A percentile compares a stretch with the other conserved stretches of the same genome.
These are phyloP conservation scores for Caenorhabditis wallacei DNA, from an alignment of 2,888 invertebrate species.

Conservation along the genomic window DNA sequence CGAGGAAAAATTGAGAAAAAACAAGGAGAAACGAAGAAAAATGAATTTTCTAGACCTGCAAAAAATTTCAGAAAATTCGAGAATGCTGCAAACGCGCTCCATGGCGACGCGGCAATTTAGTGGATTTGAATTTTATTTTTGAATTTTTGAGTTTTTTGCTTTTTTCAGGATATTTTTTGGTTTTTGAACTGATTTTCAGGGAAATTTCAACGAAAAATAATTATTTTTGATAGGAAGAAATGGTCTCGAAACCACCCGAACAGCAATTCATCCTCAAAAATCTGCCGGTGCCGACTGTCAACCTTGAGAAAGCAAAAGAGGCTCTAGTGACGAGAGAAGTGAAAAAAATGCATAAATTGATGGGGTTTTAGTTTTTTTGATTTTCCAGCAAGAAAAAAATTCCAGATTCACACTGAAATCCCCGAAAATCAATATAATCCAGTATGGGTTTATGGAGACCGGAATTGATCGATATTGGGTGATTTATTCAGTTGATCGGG, in stretches of 20 bases:
- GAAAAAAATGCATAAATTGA: too few relatives aligned
- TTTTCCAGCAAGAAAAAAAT: too few relatives aligned
- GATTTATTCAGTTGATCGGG: not conserved
- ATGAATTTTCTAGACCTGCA: not conserved
- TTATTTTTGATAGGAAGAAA: too few relatives aligned
- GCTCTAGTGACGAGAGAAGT: too few relatives aligned
- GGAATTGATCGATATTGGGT: not conserved
- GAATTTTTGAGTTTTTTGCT: not conserved
- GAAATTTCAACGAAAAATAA: not conserved
- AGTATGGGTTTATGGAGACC: not conserved
- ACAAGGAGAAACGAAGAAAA: not conserved
- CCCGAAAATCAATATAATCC: not conserved
- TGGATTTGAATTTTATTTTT: not conserved
- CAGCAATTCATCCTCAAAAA: too few relatives aligned
- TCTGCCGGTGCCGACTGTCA: too few relatives aligned
- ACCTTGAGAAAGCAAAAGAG: too few relatives aligned
- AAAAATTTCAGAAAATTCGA: constrained; percentile 14
- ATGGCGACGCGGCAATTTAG: not conserved
- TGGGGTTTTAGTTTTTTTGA: too few relatives aligned
- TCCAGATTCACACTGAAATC: too few relatives aligned
- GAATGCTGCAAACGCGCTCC: constrained; percentile 10
- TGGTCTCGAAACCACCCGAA: too few relatives aligned
- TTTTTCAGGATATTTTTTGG: not conserved
- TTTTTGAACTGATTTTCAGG: not conserved
- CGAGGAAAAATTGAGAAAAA: too few relatives aligned